phyloP scores from a whole-genome alignment of 2,797 vertebrate species.

The Antrozous pallidus region DNA sequence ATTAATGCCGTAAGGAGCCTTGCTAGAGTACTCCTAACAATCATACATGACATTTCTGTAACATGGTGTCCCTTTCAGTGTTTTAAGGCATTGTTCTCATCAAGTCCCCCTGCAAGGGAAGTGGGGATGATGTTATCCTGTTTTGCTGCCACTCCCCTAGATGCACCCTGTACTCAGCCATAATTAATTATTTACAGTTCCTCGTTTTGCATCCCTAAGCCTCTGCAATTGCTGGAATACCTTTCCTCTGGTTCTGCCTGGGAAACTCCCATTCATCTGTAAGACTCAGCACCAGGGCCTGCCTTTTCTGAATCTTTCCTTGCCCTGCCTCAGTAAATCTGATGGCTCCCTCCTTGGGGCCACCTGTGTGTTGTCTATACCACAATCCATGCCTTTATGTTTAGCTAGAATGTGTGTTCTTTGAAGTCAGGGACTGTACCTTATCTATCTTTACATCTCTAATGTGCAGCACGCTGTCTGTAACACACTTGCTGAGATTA shows the following conservation, averaged over 20 bases:
- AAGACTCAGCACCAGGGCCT: background rate
- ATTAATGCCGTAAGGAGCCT: background rate
- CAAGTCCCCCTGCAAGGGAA: background rate
- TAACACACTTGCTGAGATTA: background rate
- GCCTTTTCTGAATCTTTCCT: background rate
- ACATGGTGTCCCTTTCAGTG: background rate
- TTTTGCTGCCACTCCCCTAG: background rate
- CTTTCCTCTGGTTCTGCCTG: background rate
- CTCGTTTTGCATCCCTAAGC: background rate
- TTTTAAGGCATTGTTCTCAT: background rate
- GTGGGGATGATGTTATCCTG: background rate
- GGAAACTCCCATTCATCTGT: background rate
- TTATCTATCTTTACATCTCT: background rate
- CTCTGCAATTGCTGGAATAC: background rate
- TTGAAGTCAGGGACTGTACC: background rate
- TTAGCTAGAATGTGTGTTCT: background rate
- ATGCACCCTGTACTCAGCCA: background rate
- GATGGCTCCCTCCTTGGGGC: background rate
- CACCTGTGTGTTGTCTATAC: background rate
- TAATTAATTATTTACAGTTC: background rate
- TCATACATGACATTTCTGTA: background rate
- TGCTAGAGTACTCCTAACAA: background rate
- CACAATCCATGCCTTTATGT: background rate
- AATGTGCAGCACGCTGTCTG: background rate
- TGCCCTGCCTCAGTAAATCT: background rate